Base-by-base conservation (phyloP, 2,888 invertebrate genomes). In the Trachelus tabidus region DNA sequence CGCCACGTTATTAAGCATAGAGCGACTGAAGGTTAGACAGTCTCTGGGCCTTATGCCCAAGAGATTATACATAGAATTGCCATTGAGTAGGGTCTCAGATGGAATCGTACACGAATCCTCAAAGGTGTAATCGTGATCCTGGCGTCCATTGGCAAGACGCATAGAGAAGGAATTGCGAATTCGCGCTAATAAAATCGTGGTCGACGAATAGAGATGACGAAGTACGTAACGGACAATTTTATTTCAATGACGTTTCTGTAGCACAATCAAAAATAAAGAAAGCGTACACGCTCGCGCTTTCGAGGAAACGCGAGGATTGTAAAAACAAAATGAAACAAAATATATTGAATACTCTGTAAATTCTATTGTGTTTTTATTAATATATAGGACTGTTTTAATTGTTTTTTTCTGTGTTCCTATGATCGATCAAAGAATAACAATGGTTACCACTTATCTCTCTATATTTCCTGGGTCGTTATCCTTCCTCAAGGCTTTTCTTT, bases 321-420 rank as follows among this genome's bases (percentile, higher is more conserved):
- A 71, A 71, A 15, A 71, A 71, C 12, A 34, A 71, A 33, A 71
- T 4, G 31, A 31, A 31, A 31, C 1, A 34, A 71, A 71, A 71
- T 71, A 71, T 71, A 71, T 71, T 31, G 71, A 71, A 6, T 71
- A 71, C 34, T 71, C 71, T 71, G 34, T 31, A 71, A 4, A 56
- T 56, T 56, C 56, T 56, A 56, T 56, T 56, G 56, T 56, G 23
- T 56, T 56, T 3, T 56, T 56, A 56, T 56, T 56, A 56, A 56
- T 56, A 56, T 56, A 56, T 56, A 56, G 23, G 56, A 56, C 23
- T 56, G 23, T 56, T 56, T 56, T 56, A 23, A 56, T 23, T 56
- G 56, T 56, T 56, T 56, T 56, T 56, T 23, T 56, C 9, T 56
- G 6, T 56, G 56, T 6, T 56, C 23, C 56, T 56, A 23, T 56